phyloP scores from a whole-genome alignment of 2,888 invertebrate species.

The Drosophila anomelani region DNA sequence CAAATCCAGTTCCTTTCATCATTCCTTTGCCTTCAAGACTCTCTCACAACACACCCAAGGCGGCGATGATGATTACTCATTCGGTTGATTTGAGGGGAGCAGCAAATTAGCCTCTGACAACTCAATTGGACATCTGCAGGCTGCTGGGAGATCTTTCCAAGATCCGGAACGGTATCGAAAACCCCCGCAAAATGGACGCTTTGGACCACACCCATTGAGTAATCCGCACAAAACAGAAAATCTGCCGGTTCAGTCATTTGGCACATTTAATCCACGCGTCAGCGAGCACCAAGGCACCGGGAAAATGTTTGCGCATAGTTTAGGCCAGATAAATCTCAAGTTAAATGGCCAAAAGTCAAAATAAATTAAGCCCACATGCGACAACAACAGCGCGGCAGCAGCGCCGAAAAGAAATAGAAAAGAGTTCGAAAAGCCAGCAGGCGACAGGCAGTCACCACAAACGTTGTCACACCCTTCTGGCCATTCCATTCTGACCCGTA shows the following conservation, averaged over 20 bases:
- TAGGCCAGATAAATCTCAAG: conserved; percentile 80
- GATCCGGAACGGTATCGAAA: conserved; percentile 7
- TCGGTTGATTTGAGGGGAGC: conserved; percentile 30
- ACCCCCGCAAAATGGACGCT: conserved; percentile 14
- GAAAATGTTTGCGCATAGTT: conserved; percentile 70
- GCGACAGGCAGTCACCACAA: conserved; percentile 74
- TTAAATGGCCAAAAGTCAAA: conserved; percentile 82
- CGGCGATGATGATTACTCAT: conserved; percentile 28
- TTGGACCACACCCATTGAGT: conserved; percentile 48
- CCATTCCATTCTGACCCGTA: conserved; percentile 72
- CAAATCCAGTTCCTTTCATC: conserved; percentile 28
- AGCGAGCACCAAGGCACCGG: conserved; percentile 62
- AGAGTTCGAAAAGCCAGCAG: conserved; percentile 49
- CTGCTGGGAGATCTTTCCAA: neutral
- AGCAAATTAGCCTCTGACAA: conserved; percentile 44
- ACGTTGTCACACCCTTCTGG: conserved; percentile 78
- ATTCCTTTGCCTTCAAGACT: neutral
- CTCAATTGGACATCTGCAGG: conserved; percentile 44
- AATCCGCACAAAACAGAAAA: conserved; percentile 62
- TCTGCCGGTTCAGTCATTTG: conserved; percentile 59
- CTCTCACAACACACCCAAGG: conserved; percentile 11
- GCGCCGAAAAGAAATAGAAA: conserved; percentile 25
- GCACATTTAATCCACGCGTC: conserved; percentile 79
- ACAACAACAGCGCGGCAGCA: conserved; percentile 20
- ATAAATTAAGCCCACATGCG: conserved; percentile 81